These are phyloP conservation scores for Platorchestia sp. DNA, from an alignment of 1,140 invertebrate species.

Conservation along the genomic window DNA sequence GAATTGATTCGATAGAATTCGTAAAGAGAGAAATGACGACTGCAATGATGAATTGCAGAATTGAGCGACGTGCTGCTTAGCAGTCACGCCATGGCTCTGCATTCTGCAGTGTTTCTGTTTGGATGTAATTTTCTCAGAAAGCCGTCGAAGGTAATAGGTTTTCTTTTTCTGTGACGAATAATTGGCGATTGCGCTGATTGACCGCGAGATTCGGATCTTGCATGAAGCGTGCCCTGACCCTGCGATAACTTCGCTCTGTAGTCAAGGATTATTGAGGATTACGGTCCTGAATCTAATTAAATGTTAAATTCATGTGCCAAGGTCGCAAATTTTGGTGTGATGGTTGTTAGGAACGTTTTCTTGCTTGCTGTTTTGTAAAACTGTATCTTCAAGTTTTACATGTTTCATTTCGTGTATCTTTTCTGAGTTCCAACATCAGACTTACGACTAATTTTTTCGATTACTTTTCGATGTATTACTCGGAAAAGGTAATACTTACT, in stretches of 20 bases:
- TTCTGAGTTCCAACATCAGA: no score
- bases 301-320: no score
- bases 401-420: no score
- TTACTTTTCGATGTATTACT: no score
- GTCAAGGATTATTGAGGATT: neutral
- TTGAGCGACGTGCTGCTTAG: neutral
- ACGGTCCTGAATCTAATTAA: neutral
- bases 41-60: neutral
- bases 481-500: no score
- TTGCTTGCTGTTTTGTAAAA: no score
- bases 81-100: neutral
- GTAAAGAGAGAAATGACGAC: neutral
- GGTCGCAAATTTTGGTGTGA: no score
- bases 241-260: neutral
- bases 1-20: neutral
- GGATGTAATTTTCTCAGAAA: neutral
- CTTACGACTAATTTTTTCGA: no score
- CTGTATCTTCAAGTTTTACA: no score
- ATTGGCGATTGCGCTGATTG: neutral
- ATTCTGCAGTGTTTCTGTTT: no score
- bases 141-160: neutral
- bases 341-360: no score
- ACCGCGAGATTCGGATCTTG: neutral
- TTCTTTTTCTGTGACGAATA: neutral
- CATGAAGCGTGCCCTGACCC: neutral